Base-by-base conservation (phyloP, 2,113 vertebrate species). In the Tylochromis polylepis region DNA sequence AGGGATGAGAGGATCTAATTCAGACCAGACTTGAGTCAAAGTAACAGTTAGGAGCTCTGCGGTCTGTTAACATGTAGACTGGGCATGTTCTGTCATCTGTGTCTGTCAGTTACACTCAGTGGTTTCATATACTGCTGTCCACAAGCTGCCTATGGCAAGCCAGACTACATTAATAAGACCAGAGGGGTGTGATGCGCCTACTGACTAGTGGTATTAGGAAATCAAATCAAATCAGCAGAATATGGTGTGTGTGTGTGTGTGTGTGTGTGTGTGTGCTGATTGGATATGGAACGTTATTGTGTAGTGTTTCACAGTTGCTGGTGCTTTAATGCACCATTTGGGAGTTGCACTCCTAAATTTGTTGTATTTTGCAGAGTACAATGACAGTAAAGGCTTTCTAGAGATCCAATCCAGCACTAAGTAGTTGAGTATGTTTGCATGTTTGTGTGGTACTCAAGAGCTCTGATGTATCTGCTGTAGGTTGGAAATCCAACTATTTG, bases 11-110 rank as follows among this genome's bases (percentile, higher is more conserved):
- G 60, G 57, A 82, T 86, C 84, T 94, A 91, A 94, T 93, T 92
- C 91, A 93, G 86, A 90, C 87, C 92, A 94, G 92, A 60, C 90
- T 59, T 24, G 51, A 89, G 86, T 78, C 84, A 88, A 88, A 90
- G 90, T 82, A 94, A 83, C 88, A 90, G 89, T 87, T 78, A 88
- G 83, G 81, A 85, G 80, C 43, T 53, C 2, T 49, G 72, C 12
- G 20, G 67, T 86, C 43, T 89, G 91, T 90, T 86, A 91, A 87
- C 88, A 82, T 58, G 43, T 55, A 75, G 56, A 83, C 78, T 12
- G 57, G 27, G 70, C 88, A 77, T 77, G 82, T 89, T 82, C 72
- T 89, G 91, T 90, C 82, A 92, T 91, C 89, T 79, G 84, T 85
- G 82, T 79, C 88, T 92, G 91, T 89, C 87, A 75, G 82, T 87